phyloP scores from a whole-genome alignment of 2,113 vertebrate species.

The Poeciliopsis retropinna region DNA sequence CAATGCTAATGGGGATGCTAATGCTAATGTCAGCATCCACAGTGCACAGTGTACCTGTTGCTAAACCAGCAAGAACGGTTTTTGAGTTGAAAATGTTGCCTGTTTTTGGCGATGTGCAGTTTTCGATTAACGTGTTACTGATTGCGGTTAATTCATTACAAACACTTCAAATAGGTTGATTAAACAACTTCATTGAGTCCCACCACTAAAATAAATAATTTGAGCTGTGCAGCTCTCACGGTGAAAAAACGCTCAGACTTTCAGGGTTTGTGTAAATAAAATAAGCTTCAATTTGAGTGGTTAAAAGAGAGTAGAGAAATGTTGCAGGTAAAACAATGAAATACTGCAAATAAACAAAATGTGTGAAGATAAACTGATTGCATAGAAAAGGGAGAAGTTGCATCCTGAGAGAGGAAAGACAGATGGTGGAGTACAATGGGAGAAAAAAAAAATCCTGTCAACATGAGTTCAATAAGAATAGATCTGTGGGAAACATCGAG shows the following conservation, averaged over 20 bases:
- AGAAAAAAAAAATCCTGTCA: constrained; percentile 1
- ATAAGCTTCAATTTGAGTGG: neutral
- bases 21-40: no score
- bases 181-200: no score
- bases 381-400: neutral
- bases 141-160: no score
- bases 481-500: constrained; percentile 4
- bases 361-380: neutral
- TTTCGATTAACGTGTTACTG: no score
- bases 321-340: neutral
- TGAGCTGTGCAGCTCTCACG: neutral
- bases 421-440: constrained; percentile 9
- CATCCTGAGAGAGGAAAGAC: neutral
- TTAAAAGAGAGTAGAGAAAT: neutral
- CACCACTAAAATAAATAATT: neutral
- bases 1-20: no score
- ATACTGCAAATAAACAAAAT: neutral
- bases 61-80: no score
- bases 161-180: no score
- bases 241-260: neutral
- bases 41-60: no score
- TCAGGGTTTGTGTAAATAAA: neutral
- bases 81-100: no score
- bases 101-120: no score
- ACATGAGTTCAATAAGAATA: neutral